Conservation (phyloP, 2,888 invertebrate species). For the Drosophila paranaensis region DNA sequence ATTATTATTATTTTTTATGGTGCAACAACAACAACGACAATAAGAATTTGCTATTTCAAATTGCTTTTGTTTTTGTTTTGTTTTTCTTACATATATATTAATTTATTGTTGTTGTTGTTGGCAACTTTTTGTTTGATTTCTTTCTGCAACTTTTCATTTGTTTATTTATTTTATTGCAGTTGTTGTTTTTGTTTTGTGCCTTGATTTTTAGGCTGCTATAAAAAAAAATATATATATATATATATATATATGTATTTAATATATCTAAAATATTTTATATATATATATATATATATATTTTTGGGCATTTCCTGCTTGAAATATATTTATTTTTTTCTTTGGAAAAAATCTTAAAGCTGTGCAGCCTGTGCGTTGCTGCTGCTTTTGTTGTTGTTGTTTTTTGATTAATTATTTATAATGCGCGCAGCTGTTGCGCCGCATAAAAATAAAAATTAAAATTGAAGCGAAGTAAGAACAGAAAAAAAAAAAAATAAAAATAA, state of each 20-base stretch:
- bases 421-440: conserved; percentile 68
- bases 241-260: no score
- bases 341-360: conserved; percentile 5
- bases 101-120: conserved; percentile 41
- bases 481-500: conserved; percentile 28
- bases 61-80: conserved; percentile 27
- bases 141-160: conserved; percentile 9
- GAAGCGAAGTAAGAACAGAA: conserved; percentile 32
- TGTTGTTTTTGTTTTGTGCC: conserved; percentile 12
- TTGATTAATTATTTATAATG: conserved; percentile 73
- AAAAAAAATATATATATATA: conserved; percentile 1
- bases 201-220: not conserved
- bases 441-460: conserved; percentile 53
- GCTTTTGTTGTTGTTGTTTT: conserved; percentile 44
- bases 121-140: conserved; percentile 61
- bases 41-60: conserved; percentile 8
- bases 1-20: conserved; percentile 34
- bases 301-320: conserved; percentile 51
- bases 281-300: not conserved
- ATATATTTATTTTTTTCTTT: conserved; percentile 20
- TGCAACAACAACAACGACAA: conserved; percentile 12
- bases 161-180: conserved; percentile 17
- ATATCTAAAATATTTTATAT: no score
- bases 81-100: conserved; percentile 8
- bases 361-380: conserved; percentile 28